Conservation (phyloP, 2,888 invertebrate species). For the Epinotia brunnichana region DNA sequence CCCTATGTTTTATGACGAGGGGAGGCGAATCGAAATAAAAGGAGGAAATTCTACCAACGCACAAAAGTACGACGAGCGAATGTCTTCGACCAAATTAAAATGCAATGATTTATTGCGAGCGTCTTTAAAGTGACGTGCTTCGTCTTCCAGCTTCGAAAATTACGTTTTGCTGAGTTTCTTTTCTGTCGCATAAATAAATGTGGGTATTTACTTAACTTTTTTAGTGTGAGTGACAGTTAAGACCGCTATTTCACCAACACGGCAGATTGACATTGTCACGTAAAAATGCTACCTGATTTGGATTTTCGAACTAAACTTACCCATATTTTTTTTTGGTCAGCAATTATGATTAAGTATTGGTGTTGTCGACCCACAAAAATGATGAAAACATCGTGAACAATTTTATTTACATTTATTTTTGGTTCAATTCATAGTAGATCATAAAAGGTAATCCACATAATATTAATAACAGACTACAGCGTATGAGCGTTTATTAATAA, state of each 20-base stretch:
- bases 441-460: conserved; percentile 55
- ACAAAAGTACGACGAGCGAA: conserved; percentile 61
- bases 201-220: not conserved
- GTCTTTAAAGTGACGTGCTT: conserved; percentile 51
- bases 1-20: conserved; percentile 67
- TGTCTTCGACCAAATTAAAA: conserved; percentile 71
- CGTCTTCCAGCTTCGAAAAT: conserved; percentile 34
- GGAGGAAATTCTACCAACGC: conserved; percentile 64
- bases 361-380: conserved; percentile 13
- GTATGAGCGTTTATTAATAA: conserved; percentile 66
- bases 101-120: conserved; percentile 66
- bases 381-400: not conserved
- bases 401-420: conserved; percentile 22
- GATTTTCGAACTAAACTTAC: no score
- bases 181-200: not conserved
- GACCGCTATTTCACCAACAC: no score
- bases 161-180: not conserved
- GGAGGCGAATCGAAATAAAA: conserved; percentile 66
- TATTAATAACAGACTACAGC: conserved; percentile 63
- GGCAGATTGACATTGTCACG: not conserved
- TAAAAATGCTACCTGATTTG: no score
- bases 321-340: not conserved
- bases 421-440: conserved; percentile 14
- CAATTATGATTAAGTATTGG: not conserved
- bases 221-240: not conserved